Conservation (phyloP, 2,797 vertebrate genomes). For the Tragopan temminckii region DNA sequence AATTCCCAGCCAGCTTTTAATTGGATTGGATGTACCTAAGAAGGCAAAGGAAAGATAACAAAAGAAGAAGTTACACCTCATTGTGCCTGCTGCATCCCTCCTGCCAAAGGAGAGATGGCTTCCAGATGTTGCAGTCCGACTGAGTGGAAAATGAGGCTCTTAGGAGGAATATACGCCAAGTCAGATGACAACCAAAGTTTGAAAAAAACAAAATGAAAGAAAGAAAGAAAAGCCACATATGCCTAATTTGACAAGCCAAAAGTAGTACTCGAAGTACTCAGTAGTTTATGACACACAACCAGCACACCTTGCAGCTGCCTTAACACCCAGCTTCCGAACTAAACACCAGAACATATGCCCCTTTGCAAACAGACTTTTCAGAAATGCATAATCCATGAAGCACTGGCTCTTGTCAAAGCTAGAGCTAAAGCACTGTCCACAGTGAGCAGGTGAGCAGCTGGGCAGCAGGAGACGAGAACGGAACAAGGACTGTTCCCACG, state of each 20-base stretch:
- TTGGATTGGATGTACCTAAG: neutral
- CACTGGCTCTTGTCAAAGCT: neutral
- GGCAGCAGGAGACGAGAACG: neutral
- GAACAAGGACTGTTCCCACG: neutral
- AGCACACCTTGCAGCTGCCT: neutral
- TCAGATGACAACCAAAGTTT: conserved; percentile 37
- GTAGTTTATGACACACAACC: neutral
- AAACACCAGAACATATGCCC: neutral
- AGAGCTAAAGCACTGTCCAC: neutral
- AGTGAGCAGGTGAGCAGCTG: neutral
- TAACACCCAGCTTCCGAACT: neutral
- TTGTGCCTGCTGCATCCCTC: conserved; percentile 17
- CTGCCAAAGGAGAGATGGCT: conserved; percentile 57
- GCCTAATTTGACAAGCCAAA: neutral
- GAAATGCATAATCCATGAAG: neutral
- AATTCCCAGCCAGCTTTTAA: neutral
- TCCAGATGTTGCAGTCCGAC: conserved; percentile 66
- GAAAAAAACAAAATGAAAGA: accelerated
- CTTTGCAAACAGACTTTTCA: neutral
- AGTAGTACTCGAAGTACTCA: neutral
- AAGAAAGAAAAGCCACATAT: neutral
- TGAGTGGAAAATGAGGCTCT: conserved; percentile 33
- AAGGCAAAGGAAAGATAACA: conserved; percentile 11
- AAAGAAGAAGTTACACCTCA: conserved; percentile 48
- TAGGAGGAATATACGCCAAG: conserved; percentile 58